Evolutionary conservation across 1,140 invertebrate species (phyloP).

Genomic region (Belonocnema kinseyi): DNA sequence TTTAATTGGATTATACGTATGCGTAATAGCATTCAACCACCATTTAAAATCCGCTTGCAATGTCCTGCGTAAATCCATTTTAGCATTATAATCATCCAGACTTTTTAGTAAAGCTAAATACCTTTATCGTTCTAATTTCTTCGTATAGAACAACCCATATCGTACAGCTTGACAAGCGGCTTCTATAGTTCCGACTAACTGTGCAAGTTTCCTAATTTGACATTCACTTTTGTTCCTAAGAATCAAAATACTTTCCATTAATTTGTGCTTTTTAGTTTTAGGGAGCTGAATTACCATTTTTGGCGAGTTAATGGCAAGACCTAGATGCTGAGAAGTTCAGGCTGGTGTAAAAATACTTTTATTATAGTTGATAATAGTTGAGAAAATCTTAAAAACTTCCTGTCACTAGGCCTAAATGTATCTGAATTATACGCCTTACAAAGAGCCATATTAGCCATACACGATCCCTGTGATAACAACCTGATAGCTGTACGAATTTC

Average conservation of each 20-base stretch:
- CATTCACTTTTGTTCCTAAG: neutral
- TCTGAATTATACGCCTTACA: conserved; percentile 20
- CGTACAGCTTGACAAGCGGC: too few species aligned
- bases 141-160: too few species aligned
- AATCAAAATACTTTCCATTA: too few species aligned
- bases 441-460: conserved; percentile 30
- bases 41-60: too few species aligned
- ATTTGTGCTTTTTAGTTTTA: too few species aligned
- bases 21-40: too few species aligned
- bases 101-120: too few species aligned
- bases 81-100: neutral
- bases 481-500: neutral
- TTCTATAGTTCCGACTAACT: too few species aligned
- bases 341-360: neutral
- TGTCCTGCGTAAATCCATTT: neutral
- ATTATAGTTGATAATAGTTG: conserved; percentile 1
- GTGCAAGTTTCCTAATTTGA: too few species aligned
- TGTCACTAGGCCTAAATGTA: conserved; percentile 14
- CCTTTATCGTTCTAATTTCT: too few species aligned
- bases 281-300: too few species aligned
- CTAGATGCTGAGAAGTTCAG: conserved; percentile 6
- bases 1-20: too few species aligned
- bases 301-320: conserved; percentile 5
- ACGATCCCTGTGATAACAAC: conserved; percentile 15
- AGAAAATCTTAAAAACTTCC: conserved; percentile 30